Evolutionary conservation across 1,140 invertebrate species (phyloP).

Genomic region (Tetramorium simillimum): DNA sequence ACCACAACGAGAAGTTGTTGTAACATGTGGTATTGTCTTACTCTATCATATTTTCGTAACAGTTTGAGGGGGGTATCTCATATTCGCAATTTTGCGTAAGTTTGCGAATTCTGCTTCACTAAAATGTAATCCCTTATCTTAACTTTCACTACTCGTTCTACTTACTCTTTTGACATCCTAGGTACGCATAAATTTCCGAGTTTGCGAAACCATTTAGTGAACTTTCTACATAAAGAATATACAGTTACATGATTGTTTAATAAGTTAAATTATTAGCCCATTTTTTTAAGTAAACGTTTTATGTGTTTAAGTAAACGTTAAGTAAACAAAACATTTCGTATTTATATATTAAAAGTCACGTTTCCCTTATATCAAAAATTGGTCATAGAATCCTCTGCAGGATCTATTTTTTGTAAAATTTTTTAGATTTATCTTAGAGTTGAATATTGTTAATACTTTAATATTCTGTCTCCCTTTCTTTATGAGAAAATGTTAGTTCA

Average conservation of each 20-base stretch:
- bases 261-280: slow-evolving; percentile 16
- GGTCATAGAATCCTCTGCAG: no score
- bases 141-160: slow-evolving; percentile 59
- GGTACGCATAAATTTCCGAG: slow-evolving; percentile 52
- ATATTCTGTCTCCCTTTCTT: no score
- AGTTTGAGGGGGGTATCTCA: background rate
- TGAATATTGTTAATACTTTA: background rate
- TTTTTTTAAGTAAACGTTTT: slow-evolving; percentile 1
- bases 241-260: slow-evolving; percentile 16
- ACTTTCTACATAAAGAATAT: slow-evolving; percentile 54
- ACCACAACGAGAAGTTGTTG: slow-evolving; percentile 7
- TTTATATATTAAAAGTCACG: background rate
- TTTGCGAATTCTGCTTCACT: slow-evolving; percentile 32
- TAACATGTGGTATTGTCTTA: slow-evolving; percentile 8
- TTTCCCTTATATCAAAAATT: background rate
- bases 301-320: background rate
- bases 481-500: background rate
- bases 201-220: slow-evolving; percentile 41
- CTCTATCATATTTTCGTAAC: slow-evolving; percentile 23
- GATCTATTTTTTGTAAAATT: background rate
- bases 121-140: slow-evolving; percentile 47
- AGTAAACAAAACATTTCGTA: no score
- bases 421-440: background rate
- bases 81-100: slow-evolving; percentile 42
- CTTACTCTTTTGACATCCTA: slow-evolving; percentile 59